Evolutionary conservation across 2,113 vertebrate species (phyloP), one percentile per base, ranked within the genome.

Genomic region (Pionites leucogaster): DNA sequence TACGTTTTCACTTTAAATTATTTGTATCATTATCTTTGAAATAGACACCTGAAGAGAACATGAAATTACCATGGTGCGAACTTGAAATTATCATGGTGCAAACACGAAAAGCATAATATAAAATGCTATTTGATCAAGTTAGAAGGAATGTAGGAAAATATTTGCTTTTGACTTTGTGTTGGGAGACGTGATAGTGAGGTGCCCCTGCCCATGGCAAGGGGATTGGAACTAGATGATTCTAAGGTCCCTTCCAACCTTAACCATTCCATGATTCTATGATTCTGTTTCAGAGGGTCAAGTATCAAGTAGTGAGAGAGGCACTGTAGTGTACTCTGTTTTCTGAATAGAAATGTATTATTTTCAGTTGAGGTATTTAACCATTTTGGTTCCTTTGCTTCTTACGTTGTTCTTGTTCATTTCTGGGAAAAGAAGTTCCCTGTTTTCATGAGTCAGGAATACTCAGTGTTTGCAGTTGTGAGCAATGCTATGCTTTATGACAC

Each of bases 321-420:
- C 15, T 46, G 31, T 29, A 67, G 17, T 41, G 14, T 63, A 17
- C 22, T 63, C 13, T 79, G 29, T 50, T 76, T 88, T 76, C 22
- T 64, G 25, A 82, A 53, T 6, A 79, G 7, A 57, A 75, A n/a
- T 23, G 20, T 5, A 33, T 2, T 78, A 4, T 6, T 70, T 65
- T 76, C 87, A 11, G 15, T 49, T 6, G 35, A 59, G 18, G 6
- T 63, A 23, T 57, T 67, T 64, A 86, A 39, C 10, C 1, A 6
- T 81, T 67, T 41, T 94, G 4, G 2, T 81, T 77, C 49, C 24
- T 50, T 25, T 25, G 24, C 49, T 83, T 86, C 23, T 39, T 52
- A 6, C 7, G 28, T 31, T 57, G 17, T 2, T 52, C 60, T 82
- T 88, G 3, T 64, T 85, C 0, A 0, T 3, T 49, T 82, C 59